Percentiles rank a stretch among this genome's conserved stretches.
Conservation (phyloP, 2,797 vertebrate genomes). For the Pseudopleuronectes americanus region DNA sequence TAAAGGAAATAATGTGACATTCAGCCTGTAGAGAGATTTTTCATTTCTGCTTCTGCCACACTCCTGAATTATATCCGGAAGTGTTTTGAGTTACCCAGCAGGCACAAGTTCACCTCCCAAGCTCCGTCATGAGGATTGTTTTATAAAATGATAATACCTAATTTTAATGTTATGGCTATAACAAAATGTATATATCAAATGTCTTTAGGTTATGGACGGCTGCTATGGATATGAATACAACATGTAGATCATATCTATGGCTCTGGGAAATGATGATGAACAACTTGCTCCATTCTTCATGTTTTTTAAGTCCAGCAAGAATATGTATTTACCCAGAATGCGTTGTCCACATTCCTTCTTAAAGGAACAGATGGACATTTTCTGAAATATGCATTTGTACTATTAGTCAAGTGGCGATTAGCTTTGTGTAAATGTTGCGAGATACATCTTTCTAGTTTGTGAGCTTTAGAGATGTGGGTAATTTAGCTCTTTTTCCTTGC, state of each 20-base stretch:
- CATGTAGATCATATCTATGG: too few species aligned
- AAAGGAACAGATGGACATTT: too few species aligned
- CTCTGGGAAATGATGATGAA: neutral
- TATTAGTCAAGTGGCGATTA: neutral
- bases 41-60: neutral
- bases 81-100: neutral
- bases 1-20: neutral
- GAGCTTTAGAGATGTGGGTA: neutral
- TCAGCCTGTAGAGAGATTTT: slow-evolving; percentile 10
- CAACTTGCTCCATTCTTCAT: neutral
- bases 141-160: neutral
- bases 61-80: neutral
- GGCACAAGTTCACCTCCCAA: neutral
- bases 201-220: neutral
- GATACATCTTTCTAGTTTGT: neutral
- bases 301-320: neutral
- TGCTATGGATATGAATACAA: too few species aligned
- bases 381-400: too few species aligned
- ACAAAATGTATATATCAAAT: neutral
- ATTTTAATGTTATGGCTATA: neutral
- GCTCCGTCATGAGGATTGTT: neutral
- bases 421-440: too few species aligned
- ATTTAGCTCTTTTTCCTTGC: neutral
- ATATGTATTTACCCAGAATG: neutral
- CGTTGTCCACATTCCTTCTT: neutral